Percentiles rank a stretch among this genome's conserved stretches.
These are phyloP conservation scores for Epizoanthus rinbou DNA, from an alignment of 92 coral and sea anemone genomes.

Conservation along the genomic window DNA sequence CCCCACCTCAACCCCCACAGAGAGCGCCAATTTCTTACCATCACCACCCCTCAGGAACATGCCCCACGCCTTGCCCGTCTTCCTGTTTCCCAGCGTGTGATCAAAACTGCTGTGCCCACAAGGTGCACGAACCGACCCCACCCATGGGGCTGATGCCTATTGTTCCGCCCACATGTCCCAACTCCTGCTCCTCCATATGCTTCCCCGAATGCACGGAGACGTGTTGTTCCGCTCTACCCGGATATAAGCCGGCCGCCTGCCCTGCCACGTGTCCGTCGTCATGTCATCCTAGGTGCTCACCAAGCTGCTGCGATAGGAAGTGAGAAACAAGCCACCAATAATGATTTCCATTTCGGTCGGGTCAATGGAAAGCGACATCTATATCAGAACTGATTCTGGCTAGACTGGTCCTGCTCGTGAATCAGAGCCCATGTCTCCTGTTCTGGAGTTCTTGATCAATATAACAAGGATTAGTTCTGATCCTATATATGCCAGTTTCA, in stretches of 20 bases:
- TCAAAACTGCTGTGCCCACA: slow-evolving; percentile 35
- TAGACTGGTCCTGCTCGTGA: too few relatives aligned
- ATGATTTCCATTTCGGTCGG: too few relatives aligned
- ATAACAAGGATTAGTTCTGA: too few relatives aligned
- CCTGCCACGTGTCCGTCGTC: slow-evolving; percentile 20
- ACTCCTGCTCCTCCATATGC: slow-evolving; percentile 17
- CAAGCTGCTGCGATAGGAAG: slow-evolving; percentile 37
- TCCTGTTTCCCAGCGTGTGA: slow-evolving; percentile 32
- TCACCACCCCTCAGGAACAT: neutral
- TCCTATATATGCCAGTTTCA: too few relatives aligned
- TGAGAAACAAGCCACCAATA: neutral
- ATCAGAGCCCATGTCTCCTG: too few relatives aligned
- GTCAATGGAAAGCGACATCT: too few relatives aligned
- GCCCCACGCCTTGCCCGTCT: slow-evolving; percentile 22
- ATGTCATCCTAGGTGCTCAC: slow-evolving; percentile 26
- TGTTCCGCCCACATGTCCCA: slow-evolving; percentile 24
- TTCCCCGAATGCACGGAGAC: slow-evolving; percentile 24
- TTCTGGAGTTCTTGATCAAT: too few relatives aligned
- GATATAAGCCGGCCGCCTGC: slow-evolving; percentile 11
- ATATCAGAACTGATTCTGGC: too few relatives aligned
- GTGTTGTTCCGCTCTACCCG: neutral
- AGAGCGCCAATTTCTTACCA: neutral
- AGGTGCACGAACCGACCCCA: slow-evolving; percentile 40
- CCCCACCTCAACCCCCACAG: neutral
- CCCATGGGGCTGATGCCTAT: slow-evolving; percentile 30